Evolutionary conservation across 2,113 vertebrate species (phyloP), one percentile per base, ranked within the genome.

Genomic region (Rafetus swinhoei): DNA sequence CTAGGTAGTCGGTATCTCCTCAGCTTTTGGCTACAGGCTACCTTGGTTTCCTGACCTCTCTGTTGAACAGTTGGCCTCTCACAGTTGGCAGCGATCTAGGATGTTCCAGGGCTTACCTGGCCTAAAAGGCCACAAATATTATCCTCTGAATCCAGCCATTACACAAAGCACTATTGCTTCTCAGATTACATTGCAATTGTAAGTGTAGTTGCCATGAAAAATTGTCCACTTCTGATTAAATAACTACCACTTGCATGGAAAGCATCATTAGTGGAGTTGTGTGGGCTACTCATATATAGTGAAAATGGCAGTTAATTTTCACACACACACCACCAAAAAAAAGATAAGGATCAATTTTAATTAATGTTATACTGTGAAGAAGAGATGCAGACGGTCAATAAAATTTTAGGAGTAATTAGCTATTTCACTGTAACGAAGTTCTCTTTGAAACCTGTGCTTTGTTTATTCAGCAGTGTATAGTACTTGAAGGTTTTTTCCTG

Each of bases 371-470:
- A 93, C 84, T 0, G 2, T 87, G 89, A 95, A 95, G 79, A 87
- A 93, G 95, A 96, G 79, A 94, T 93, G 62, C 90, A 97, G 77
- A 97, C 97, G 92, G 96, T 97, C 96, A 97, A 97, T 84, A 95
- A 55, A 95, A 97, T 96, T 87, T 96, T 93, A 95, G 85, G 90
- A 97, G 84, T 96, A 97, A 98, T 97, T 97, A 97, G 92, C 59
- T 59, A 87, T 96, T 97, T 97, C 89, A 95, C 95, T 95, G 86
- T 79, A 90, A 54, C 88, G 81, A 92, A 53, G 74, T 87, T 55
- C 50, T 56, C 82, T 93, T 95, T 93, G 92, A 97, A 96, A 97
- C 91, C 74, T 81, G 57, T 92, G 59, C 72, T 92, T 82, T 60
- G 52, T 95, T 87, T 59, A 87, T 79, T 93, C 86, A 86, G 82